phyloP scores from a whole-genome alignment of 2,888 invertebrate species.

The Cheilosia variabilis region DNA sequence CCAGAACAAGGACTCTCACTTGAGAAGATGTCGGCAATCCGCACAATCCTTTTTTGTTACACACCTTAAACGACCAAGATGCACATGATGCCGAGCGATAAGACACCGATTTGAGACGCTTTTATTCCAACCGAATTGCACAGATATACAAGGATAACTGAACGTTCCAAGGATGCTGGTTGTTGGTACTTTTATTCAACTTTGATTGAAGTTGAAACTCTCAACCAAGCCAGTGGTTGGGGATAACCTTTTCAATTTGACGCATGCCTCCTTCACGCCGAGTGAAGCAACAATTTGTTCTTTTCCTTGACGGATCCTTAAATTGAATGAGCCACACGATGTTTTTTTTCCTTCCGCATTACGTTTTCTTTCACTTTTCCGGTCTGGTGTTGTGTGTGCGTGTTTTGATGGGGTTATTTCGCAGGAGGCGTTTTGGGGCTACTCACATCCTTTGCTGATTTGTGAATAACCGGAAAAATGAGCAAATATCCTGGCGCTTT shows the following conservation, averaged over 20 bases:
- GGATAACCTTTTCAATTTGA: constrained; percentile 63
- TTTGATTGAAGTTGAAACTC: constrained; percentile 47
- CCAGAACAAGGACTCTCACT: constrained; percentile 42
- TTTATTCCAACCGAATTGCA: constrained; percentile 20
- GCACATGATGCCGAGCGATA: constrained; percentile 4
- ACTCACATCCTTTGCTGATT: constrained; percentile 7
- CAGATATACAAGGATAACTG: constrained; percentile 52
- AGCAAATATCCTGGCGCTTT: constrained; percentile 17
- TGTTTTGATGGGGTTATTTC: constrained; percentile 8
- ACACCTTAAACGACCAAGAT: background rate
- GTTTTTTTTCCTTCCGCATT: constrained; percentile 17
- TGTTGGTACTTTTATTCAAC: constrained; percentile 27
- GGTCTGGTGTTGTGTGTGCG: background rate
- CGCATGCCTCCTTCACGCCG: constrained; percentile 56
- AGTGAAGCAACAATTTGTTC: constrained; percentile 72
- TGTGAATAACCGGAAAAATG: constrained; percentile 28
- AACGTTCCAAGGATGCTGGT: constrained; percentile 39
- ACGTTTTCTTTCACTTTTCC: constrained; percentile 21
- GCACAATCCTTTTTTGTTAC: constrained; percentile 4
- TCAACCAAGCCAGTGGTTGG: background rate
- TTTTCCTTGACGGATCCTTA: constrained; percentile 53
- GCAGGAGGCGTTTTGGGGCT: background rate
- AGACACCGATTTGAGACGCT: background rate
- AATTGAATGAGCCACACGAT: constrained; percentile 67
- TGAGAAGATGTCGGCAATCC: constrained; percentile 34